Conservation (phyloP, 2,797 vertebrate species). For the Acanthurus lineatus region DNA sequence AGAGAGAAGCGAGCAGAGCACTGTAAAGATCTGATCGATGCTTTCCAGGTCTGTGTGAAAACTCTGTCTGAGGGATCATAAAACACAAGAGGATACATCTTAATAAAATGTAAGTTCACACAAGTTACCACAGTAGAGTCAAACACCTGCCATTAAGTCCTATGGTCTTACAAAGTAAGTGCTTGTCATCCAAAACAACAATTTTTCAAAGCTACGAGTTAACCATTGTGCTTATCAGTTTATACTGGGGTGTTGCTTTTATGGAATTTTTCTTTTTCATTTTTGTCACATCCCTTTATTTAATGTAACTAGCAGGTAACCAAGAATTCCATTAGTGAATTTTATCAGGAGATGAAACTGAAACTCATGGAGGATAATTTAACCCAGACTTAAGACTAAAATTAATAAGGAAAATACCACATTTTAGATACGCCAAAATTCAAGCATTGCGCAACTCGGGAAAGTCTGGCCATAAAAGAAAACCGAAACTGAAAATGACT, state of each 20-base stretch:
- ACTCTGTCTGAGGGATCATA: conserved; percentile 79
- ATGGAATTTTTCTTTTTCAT: not conserved
- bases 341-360: not conserved
- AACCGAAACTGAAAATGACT: not conserved
- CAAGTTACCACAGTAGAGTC: not conserved
- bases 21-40: conserved; percentile 83
- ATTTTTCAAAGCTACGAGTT: not conserved
- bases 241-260: not conserved
- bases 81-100: conserved; percentile 28
- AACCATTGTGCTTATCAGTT: not conserved
- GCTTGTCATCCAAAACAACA: not conserved
- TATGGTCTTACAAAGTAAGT: too few relatives aligned
- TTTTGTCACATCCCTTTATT: not conserved
- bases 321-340: too few relatives aligned
- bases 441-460: not conserved
- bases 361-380: not conserved
- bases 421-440: too few relatives aligned
- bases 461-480: not conserved
- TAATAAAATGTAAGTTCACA: conserved; percentile 50
- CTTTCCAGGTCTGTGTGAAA: conserved; percentile 83
- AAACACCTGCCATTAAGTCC: too few relatives aligned
- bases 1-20: conserved; percentile 72
- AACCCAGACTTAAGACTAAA: not conserved
- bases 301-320: not conserved
- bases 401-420: not conserved